phyloP scores from a whole-genome alignment of 2,113 vertebrate species.

The Heterotis niloticus region DNA sequence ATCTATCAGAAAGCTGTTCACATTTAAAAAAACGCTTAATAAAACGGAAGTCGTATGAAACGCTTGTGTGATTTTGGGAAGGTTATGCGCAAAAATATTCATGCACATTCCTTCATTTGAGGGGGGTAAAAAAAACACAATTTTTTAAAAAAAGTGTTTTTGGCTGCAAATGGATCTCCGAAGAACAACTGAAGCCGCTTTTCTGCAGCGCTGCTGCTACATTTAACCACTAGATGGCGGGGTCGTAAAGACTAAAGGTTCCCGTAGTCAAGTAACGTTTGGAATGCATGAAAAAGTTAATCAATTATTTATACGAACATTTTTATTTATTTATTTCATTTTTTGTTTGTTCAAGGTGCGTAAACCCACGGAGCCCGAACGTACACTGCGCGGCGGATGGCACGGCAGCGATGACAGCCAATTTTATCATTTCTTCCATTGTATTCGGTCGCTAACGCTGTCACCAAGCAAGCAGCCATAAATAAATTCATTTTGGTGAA shows the following conservation, averaged over 20 bases:
- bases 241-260: not conserved
- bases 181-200: no score
- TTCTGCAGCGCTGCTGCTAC: not conserved
- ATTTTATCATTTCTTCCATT: not conserved
- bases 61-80: not conserved
- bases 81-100: not conserved
- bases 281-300: no score
- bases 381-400: no score
- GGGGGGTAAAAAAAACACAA: not conserved
- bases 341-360: no score
- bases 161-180: no score
- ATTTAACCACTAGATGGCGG: conserved; percentile 2
- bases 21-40: not conserved
- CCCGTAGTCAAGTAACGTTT: no score
- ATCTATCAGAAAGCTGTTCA: not conserved
- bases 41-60: not conserved
- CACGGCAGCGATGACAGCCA: no score
- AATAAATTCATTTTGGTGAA: no score
- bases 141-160: not conserved
- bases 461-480: no score
- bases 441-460: not conserved
- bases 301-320: no score
- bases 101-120: not conserved
- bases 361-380: no score
- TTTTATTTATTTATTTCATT: no score